Conservation (phyloP, 2,888 invertebrate species). For the Drepanosiphum platanoidis region DNA sequence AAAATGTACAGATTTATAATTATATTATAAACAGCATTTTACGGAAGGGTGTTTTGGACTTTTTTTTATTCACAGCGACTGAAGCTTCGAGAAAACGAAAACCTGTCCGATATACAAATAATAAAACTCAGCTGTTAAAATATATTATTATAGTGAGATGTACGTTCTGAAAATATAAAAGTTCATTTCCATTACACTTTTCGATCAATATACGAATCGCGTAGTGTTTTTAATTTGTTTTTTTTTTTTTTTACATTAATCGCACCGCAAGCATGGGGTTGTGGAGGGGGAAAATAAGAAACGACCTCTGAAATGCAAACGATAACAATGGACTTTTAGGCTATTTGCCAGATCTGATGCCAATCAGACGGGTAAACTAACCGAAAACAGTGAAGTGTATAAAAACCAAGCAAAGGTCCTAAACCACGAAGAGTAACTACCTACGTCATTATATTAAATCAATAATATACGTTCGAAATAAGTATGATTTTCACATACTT, state of each 20-base stretch:
- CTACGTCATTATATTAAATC: neutral
- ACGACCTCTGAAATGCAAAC: neutral
- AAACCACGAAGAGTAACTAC: neutral
- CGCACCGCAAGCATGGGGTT: neutral
- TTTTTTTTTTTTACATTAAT: neutral
- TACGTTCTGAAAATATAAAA: neutral
- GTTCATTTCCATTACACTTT: neutral
- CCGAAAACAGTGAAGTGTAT: neutral
- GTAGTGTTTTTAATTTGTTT: neutral
- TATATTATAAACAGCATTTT: no score
- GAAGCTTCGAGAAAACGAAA: no score
- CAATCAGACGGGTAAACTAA: neutral
- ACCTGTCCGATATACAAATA: no score
- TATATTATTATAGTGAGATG: no score
- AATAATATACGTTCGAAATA: neutral
- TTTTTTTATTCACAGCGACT: no score
- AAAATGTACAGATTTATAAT: no score
- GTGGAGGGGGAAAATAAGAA: neutral
- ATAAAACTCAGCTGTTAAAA: no score
- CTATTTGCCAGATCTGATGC: neutral
- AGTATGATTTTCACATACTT: no score
- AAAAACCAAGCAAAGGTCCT: neutral
- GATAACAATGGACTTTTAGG: neutral
- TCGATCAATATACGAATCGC: neutral
- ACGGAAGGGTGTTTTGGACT: no score